Base-by-base conservation (phyloP, 1,140 invertebrate genomes). In the Trialeurodes vaporariorum region DNA sequence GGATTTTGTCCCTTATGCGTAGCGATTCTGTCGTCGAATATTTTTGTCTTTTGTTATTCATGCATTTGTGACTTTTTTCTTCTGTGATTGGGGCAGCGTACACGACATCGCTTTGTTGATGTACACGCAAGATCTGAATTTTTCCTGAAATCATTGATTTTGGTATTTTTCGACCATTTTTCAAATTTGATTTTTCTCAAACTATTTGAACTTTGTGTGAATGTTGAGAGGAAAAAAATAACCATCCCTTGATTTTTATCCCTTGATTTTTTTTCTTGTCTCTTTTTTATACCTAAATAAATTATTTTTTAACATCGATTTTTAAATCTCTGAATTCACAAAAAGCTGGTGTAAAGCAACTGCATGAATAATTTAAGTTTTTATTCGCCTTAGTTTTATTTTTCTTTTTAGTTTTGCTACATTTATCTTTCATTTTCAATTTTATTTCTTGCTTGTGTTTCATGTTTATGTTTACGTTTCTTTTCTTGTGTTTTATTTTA, bases 51-150 rank as follows among this genome's bases (percentile, higher is more conserved):
- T 12, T 58, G 49, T 61, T 61, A 61, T 61, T 49, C 59, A 61
- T 61, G 24, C 13, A 65, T 65, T 80, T 84, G 83, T 85, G 84
- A 84, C 84, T 85, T 84, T 85, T 85, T 85, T 81, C 81, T 81
- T 81, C 81, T 85, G 84, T 85, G 84, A 83, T 83, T 85, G 83
- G 83, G 83, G 83, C 82, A 80, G 80, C 82, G 83, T 83, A 84
- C 81, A 79, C 70, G 64, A 63, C 49, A 24, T 25, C 21, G 26
- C 40, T 34, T 67, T 67, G 26, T 21, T 40, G 23, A n/a, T n/a
- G n/a, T n/a, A n/a, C n/a, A n/a, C n/a, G n/a, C n/a, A n/a, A n/a
- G n/a, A n/a, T n/a, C n/a, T n/a, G n/a, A n/a, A n/a, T n/a, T n/a
- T 61, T 24, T 59, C 26, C 12, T 65, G n/a, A n/a, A n/a, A n/a